Conservation (phyloP, 1,140 invertebrate genomes). For the Epicauta chinensis region DNA sequence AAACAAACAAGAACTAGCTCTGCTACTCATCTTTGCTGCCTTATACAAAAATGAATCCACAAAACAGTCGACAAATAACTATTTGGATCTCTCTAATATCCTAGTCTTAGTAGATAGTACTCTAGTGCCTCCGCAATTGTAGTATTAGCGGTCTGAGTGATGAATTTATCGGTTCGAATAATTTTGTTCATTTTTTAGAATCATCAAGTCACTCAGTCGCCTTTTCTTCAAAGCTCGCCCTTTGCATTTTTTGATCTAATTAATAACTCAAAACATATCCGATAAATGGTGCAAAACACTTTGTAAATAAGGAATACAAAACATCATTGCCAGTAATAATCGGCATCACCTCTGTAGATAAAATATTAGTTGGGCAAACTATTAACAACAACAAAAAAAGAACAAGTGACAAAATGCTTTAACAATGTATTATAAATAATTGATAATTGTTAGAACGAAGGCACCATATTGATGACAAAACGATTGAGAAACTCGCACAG, state of each 20-base stretch:
- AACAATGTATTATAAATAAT: too few species aligned
- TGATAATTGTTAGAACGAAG: too few species aligned
- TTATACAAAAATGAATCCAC: constrained; percentile 28
- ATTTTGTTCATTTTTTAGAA: constrained; percentile 1
- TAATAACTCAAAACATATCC: constrained; percentile 31
- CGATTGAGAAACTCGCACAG: too few species aligned
- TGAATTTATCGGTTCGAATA: constrained; percentile 6
- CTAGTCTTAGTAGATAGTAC: constrained; percentile 32
- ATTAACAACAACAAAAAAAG: too few species aligned
- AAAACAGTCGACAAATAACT: constrained; percentile 37
- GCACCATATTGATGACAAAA: too few species aligned
- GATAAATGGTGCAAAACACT: constrained; percentile 36
- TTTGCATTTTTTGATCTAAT: constrained; percentile 27
- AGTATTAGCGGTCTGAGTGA: constrained; percentile 32
- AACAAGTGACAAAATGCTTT: too few species aligned
- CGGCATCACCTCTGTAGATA: too few species aligned
- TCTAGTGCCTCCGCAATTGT: constrained; percentile 39
- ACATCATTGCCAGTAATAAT: too few species aligned
- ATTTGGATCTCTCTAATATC: constrained; percentile 32
- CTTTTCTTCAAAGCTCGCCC: constrained; percentile 28
- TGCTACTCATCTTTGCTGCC: constrained; percentile 39
- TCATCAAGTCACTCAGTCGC: constrained; percentile 17
- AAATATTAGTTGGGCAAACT: too few species aligned
- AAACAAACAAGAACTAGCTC: constrained; percentile 17
- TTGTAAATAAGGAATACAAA: neutral